A percentile compares a stretch with the other conserved stretches of the same genome.
These are phyloP conservation scores for Drosophila hydei DNA, from an alignment of 1,140 invertebrate species.

Conservation along the genomic window DNA sequence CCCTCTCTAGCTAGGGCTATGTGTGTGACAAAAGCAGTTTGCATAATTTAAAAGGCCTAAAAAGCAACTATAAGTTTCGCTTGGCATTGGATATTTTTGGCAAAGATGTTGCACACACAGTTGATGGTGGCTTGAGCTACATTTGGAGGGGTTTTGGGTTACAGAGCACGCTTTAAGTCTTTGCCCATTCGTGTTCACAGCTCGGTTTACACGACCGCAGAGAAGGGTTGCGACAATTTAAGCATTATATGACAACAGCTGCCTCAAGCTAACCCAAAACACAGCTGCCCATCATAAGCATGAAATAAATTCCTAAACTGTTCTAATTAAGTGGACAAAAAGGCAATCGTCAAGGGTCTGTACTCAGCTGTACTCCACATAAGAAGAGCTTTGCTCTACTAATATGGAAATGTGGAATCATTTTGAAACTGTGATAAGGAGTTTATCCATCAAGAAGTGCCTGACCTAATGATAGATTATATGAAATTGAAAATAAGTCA, in stretches of 20 bases:
- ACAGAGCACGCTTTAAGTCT: slow-evolving; percentile 15
- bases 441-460: too few species aligned
- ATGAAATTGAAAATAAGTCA: too few species aligned
- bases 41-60: slow-evolving; percentile 53
- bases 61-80: slow-evolving; percentile 51
- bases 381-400: neutral
- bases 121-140: neutral
- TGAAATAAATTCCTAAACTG: slow-evolving; percentile 1
- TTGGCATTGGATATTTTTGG: slow-evolving; percentile 32
- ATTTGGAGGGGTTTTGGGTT: slow-evolving; percentile 16
- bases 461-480: too few species aligned
- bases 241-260: slow-evolving; percentile 33
- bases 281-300: slow-evolving; percentile 24
- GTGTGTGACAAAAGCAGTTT: slow-evolving; percentile 45
- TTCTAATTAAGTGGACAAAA: slow-evolving; percentile 13
- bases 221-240: slow-evolving; percentile 36
- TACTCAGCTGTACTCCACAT: neutral
- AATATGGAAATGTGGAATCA: neutral
- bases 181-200: slow-evolving; percentile 36
- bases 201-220: slow-evolving; percentile 33
- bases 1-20: neutral
- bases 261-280: slow-evolving; percentile 22
- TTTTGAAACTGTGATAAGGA: neutral
- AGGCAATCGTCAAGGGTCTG: neutral
- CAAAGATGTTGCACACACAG: slow-evolving; percentile 23